Conservation (phyloP, 2,797 vertebrate species). For the Todus mexicanus region DNA sequence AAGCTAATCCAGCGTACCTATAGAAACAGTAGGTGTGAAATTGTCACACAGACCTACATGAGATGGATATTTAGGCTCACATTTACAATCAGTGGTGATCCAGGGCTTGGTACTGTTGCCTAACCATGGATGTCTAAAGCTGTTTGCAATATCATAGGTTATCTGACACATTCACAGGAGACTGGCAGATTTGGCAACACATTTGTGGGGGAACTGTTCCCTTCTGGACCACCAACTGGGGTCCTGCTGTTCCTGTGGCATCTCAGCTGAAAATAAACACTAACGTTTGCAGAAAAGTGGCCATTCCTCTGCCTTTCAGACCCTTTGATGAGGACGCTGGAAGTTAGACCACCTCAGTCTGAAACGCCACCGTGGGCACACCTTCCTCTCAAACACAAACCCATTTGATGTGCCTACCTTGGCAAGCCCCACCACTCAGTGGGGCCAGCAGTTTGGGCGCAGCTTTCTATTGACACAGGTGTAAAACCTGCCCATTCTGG, state of each 20-base stretch:
- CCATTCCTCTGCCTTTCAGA: not conserved
- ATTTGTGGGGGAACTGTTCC: not conserved
- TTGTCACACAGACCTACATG: not conserved
- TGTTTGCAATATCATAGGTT: not conserved
- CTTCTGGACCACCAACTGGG: not conserved
- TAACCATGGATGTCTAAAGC: not conserved
- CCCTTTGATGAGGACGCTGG: not conserved
- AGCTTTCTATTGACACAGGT: slow-evolving; percentile 48
- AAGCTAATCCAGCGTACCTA: not conserved
- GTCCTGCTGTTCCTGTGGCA: not conserved
- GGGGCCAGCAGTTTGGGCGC: not conserved
- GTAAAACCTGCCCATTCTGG: not conserved
- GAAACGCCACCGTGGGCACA: rapidly evolving
- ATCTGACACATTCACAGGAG: not conserved
- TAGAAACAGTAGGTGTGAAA: not conserved
- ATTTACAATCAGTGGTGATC: not conserved
- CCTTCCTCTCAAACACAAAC: not conserved
- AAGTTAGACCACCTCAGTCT: not conserved
- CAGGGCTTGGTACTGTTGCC: not conserved
- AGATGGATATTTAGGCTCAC: not conserved
- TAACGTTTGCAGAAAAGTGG: not conserved
- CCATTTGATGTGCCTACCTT: not conserved
- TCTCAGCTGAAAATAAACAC: not conserved
- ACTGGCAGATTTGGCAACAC: not conserved
- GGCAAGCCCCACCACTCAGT: not conserved